Evolutionary conservation across 1,140 invertebrate species (phyloP).

Genomic region (Planococcus citri): DNA sequence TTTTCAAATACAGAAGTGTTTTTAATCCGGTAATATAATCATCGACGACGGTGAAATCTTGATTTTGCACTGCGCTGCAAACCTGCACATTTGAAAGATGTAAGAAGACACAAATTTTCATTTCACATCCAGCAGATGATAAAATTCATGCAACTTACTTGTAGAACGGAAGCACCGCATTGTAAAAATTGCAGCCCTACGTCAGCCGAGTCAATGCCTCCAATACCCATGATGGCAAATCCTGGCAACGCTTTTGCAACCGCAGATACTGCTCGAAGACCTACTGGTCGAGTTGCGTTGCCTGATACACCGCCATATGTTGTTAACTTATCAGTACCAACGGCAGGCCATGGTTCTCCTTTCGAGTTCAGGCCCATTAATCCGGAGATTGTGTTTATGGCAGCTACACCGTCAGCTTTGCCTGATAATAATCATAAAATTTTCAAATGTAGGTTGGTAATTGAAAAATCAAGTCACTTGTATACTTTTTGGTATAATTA

Average conservation of each 20-base stretch:
- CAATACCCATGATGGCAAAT: constrained; percentile 88
- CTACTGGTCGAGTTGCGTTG: constrained; percentile 88
- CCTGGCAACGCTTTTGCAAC: constrained; percentile 70
- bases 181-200: constrained; percentile 83
- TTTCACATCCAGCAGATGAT: not conserved
- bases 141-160: constrained; percentile 43
- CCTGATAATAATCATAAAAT: no score
- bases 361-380: constrained; percentile 76
- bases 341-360: constrained; percentile 76
- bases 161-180: constrained; percentile 78
- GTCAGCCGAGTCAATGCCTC: constrained; percentile 92
- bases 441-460: no score
- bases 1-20: constrained; percentile 71
- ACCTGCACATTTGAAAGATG: constrained; percentile 43
- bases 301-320: constrained; percentile 96
- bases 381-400: constrained; percentile 91
- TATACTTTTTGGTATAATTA: no score
- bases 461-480: no score
- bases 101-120: no score
- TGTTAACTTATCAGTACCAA: constrained; percentile 67
- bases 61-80: constrained; percentile 94
- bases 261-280: constrained; percentile 73
- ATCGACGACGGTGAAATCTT: constrained; percentile 90
- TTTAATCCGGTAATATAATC: constrained; percentile 88
- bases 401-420: constrained; percentile 84